Evolutionary conservation across 2,888 invertebrate genomes (phyloP).

Genomic region (Julus scandinavius): DNA sequence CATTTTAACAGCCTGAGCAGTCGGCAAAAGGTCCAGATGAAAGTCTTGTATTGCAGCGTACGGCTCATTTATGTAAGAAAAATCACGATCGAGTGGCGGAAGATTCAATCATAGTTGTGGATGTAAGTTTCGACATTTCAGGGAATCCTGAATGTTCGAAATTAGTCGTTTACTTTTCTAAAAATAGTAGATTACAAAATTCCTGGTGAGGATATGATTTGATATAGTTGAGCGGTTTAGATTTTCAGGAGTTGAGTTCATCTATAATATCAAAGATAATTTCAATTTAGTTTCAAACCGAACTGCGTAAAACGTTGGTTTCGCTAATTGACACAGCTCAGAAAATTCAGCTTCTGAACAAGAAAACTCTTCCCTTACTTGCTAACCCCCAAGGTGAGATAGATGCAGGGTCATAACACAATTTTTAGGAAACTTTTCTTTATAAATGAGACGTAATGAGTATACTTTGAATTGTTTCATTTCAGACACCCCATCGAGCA

Average conservation of each 20-base stretch:
- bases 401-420: not conserved
- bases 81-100: slow-evolving; percentile 60
- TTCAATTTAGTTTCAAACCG: slow-evolving; percentile 73
- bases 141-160: not conserved
- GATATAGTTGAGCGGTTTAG: no score
- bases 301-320: slow-evolving; percentile 75
- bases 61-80: slow-evolving; percentile 60
- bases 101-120: slow-evolving; percentile 61
- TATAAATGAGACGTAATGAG: no score
- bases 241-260: no score
- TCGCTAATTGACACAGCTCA: slow-evolving; percentile 74
- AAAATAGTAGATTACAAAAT: no score
- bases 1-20: not conserved
- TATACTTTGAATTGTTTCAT: not conserved
- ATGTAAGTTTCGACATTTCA: slow-evolving; percentile 60
- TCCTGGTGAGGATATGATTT: no score
- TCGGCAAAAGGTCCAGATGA: slow-evolving; percentile 59
- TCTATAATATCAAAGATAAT: not conserved
- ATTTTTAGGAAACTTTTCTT: not conserved
- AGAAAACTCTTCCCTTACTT: slow-evolving; percentile 64
- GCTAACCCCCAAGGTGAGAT: not conserved
- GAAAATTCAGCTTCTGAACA: slow-evolving; percentile 65
- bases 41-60: slow-evolving; percentile 60
- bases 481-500: not conserved
- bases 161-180: no score